Evolutionary conservation across 2,888 invertebrate species (phyloP).

Genomic region (Oscheius onirici): DNA sequence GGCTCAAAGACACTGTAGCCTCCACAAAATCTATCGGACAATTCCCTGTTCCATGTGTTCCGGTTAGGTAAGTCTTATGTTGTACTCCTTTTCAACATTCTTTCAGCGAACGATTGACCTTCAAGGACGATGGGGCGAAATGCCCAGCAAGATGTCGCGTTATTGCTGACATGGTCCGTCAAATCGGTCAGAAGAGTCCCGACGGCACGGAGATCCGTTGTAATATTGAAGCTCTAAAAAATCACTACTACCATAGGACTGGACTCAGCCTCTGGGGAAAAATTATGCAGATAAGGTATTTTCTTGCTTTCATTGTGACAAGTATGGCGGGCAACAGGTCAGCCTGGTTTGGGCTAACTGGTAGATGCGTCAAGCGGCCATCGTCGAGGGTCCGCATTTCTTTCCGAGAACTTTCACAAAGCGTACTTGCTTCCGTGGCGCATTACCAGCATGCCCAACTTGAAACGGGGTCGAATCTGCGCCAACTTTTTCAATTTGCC

Average conservation of each 20-base stretch:
- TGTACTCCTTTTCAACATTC: neutral
- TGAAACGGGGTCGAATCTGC: too few species aligned
- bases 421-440: too few species aligned
- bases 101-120: constrained; percentile 5
- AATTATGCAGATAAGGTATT: neutral
- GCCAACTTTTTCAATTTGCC: too few species aligned
- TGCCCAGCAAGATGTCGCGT: constrained; percentile 4
- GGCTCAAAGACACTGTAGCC: constrained; percentile 13
- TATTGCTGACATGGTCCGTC: constrained; percentile 1
- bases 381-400: too few species aligned
- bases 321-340: too few species aligned
- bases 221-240: constrained; percentile 14
- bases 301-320: too few species aligned
- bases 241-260: constrained; percentile 9
- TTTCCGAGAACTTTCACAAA: too few species aligned
- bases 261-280: constrained; percentile 17
- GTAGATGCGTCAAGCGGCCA: too few species aligned
- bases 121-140: constrained; percentile 14
- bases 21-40: constrained; percentile 21
- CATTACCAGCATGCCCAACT: too few species aligned
- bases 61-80: neutral
- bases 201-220: constrained; percentile 1
- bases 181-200: constrained; percentile 8
- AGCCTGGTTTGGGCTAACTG: too few species aligned
- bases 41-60: neutral